Conservation (phyloP, 30 jellyfish, hydroid and myxozoan genomes). For the Cassiopea andromeda region DNA sequence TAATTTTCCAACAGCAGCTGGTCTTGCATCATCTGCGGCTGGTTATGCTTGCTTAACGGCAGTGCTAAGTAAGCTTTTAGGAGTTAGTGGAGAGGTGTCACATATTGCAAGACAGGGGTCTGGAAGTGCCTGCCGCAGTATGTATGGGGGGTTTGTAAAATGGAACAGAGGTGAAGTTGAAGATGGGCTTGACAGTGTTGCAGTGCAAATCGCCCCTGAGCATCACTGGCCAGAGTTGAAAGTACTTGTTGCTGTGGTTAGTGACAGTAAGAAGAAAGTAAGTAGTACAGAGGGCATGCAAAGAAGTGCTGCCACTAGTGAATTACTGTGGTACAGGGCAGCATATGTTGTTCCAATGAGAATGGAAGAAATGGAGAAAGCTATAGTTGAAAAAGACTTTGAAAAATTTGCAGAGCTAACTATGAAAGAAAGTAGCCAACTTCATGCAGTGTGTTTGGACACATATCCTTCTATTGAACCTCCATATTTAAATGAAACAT, state of each 20-base stretch:
- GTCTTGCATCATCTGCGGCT: slow-evolving; percentile 98
- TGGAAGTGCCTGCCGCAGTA: slow-evolving; percentile 98
- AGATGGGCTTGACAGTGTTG: slow-evolving; percentile 91
- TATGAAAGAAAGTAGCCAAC: slow-evolving; percentile 95
- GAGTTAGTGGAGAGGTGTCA: slow-evolving; percentile 49
- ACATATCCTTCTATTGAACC: slow-evolving; percentile 93
- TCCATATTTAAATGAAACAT: slow-evolving; percentile 77
- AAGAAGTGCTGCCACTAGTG: slow-evolving; percentile 87
- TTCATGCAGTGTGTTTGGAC: slow-evolving; percentile 96
- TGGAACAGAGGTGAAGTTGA: slow-evolving; percentile 89
- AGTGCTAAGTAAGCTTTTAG: slow-evolving; percentile 63
- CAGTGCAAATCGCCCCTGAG: slow-evolving; percentile 86
- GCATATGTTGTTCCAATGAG: slow-evolving; percentile 74
- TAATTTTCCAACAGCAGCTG: slow-evolving; percentile 98
- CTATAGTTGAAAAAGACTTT: slow-evolving; percentile 71
- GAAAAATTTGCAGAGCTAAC: slow-evolving; percentile 85
- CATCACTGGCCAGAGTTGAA: slow-evolving; percentile 85
- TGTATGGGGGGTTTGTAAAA: slow-evolving; percentile 97
- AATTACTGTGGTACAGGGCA: slow-evolving; percentile 77
- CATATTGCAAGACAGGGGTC: slow-evolving; percentile 95
- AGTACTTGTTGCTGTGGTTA: slow-evolving; percentile 80
- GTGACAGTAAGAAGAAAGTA: slow-evolving; percentile 60
- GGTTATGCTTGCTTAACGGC: slow-evolving; percentile 91
- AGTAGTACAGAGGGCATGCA: slow-evolving; percentile 93
- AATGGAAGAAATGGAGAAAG: slow-evolving; percentile 83